Base-by-base conservation (phyloP, 2,113 vertebrate genomes). In the Larimichthys crocea region DNA sequence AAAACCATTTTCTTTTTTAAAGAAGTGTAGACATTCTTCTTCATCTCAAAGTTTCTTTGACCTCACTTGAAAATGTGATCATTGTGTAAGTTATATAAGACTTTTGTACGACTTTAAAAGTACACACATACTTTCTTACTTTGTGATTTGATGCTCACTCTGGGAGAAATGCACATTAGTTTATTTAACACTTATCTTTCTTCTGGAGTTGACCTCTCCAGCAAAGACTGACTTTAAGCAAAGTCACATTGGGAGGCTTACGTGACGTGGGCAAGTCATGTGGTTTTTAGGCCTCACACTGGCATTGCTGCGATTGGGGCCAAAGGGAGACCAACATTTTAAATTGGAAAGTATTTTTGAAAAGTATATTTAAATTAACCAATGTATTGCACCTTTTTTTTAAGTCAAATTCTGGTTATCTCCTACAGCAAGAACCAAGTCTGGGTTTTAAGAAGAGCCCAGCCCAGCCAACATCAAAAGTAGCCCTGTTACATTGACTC, bases 241-340 rank as follows among this genome's bases (percentile, higher is more conserved):
- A 85, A 91, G 88, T 93, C 93, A 94, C 76, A 48, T 63, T 84
- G 79, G 50, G 42, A 74, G 80, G 85, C 84, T 91, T 87, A 89
- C 40, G 55, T 73, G 63, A 70, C 59, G 35, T 40, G 80, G 64
- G 1, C 29, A 1, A 1, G 67, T 90, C 90, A 90, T 87, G 89
- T 88, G 86, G 24, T 17, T 48, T 76, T 71, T 3, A 35, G 49
- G 35, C 46, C n/a, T n/a, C 61, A 65, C 55, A 80, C 12, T 1
- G 12, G 35, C 48, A 73, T 14, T 0, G 19, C 53, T 19, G n/a
- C 52, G 0, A n/a, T 12, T 26, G 4, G 17, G 40, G 40, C n/a
- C 65, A 49, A 64, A 35, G 26, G 19, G 20, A 10, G 11, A 52
- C 12, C n/a, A 35, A 10, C 20, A 16, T 44, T 64, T 46, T 65